Conservation (phyloP, 1,140 invertebrate species). For the Caenorhabditis briggsae region DNA sequence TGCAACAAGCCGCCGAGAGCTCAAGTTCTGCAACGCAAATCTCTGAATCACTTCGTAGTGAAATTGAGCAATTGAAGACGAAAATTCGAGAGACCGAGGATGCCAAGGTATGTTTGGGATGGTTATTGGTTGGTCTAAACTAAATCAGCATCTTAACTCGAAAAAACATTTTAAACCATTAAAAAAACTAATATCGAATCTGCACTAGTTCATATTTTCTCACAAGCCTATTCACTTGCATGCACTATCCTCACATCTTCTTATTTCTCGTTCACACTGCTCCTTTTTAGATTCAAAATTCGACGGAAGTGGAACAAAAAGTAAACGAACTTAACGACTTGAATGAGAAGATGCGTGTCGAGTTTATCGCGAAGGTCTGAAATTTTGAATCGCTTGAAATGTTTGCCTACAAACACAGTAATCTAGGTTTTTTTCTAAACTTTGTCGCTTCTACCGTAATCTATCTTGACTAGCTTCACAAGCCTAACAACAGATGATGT, state of each 20-base stretch:
- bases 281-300: slow-evolving; percentile 37
- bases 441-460: neutral
- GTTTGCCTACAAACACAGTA: too few species aligned
- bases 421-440: too few species aligned
- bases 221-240: neutral
- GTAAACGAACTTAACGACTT: slow-evolving; percentile 38
- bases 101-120: neutral
- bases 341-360: slow-evolving; percentile 60
- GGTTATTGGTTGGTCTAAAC: too few species aligned
- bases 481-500: neutral
- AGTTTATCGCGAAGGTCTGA: slow-evolving; percentile 63
- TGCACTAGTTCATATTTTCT: neutral
- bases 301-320: slow-evolving; percentile 19
- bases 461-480: neutral
- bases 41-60: slow-evolving; percentile 4
- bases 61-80: neutral
- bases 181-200: too few species aligned
- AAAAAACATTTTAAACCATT: too few species aligned
- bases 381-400: neutral
- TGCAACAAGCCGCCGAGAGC: neutral
- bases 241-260: slow-evolving; percentile 4
- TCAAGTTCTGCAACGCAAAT: neutral
- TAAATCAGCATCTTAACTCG: too few species aligned
- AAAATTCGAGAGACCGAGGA: slow-evolving; percentile 16
- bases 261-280: slow-evolving; percentile 35